Base-by-base conservation (phyloP, 53 echinoderm and acorn worm species). In the Actinopyga echinites region DNA sequence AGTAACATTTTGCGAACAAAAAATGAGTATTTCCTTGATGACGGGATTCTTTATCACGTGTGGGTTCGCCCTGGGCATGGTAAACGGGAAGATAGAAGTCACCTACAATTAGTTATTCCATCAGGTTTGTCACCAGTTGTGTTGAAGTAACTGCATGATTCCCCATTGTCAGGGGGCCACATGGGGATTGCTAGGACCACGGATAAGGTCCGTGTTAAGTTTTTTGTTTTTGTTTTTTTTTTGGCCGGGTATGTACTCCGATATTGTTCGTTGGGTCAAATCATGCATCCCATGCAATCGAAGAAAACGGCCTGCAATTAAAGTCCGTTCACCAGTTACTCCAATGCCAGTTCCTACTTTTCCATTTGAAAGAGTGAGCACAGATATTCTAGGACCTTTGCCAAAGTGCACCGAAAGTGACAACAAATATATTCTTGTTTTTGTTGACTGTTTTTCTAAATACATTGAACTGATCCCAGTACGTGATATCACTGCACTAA, bases 401-500 rank as follows among this genome's bases (percentile, higher is more conserved):
- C 87, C 87, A 17, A 38, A 62, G 40, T 87, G 82, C 33, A 53
- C 10, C 20, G 82, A 36, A 28, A 87, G 31, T 34, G 82, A 80
- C 26, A 88, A 88, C 83, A 88, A 49, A 45, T 88, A 88, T 88
- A 83, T 88, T 34, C 60, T 87, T 23, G 88, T 83, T 20, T 88
- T 88, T 83, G 56, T 88, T 60, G 83, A 88, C 38, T 88, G 2
- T 62, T 83, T 88, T 33, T 33, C 87, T 15, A 86, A 86, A 66
- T 82, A 85, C 65, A 38, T 82, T 8, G 83, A 65, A 65, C 20
- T 82, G 25, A 30, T 82, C 34, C 65, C 65, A 35, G 22, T 82
- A 20, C 64, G 10, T 30, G 52, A 82, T 65, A 82, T 65, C 34
- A 82, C 30, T 40, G 65, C 83, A 32, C 58, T 35, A 4, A 82